Evolutionary conservation across 1,140 invertebrate species (phyloP).

Genomic region (Propsilocerus akamusi): DNA sequence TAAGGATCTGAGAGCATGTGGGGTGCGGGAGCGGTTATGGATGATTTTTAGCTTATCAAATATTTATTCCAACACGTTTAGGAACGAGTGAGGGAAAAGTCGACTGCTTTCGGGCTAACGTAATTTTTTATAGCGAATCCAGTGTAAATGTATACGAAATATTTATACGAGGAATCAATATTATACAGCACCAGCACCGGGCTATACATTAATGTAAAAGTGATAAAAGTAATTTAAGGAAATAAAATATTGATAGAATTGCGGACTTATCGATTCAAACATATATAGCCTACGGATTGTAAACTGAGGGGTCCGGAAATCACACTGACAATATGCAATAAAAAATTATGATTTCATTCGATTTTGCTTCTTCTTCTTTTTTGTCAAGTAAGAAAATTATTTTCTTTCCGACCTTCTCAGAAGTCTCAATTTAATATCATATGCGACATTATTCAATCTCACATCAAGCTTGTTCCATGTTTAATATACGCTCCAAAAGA

Average conservation of each 20-base stretch:
- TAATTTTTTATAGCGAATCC: slow-evolving; percentile 1
- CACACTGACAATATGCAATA: too few relatives aligned
- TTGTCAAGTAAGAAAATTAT: too few relatives aligned
- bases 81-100: too few relatives aligned
- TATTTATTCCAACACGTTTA: slow-evolving; percentile 2
- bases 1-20: not conserved
- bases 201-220: not conserved
- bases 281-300: too few relatives aligned
- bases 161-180: not conserved
- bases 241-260: slow-evolving; percentile 1
- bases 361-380: too few relatives aligned
- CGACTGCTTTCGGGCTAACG: too few relatives aligned
- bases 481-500: too few relatives aligned
- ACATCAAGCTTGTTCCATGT: too few relatives aligned
- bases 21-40: not conserved
- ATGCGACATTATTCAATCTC: too few relatives aligned
- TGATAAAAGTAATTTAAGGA: slow-evolving; percentile 4
- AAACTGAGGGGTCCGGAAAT: not conserved
- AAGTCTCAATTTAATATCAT: too few relatives aligned
- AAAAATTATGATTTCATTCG: too few relatives aligned
- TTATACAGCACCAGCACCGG: not conserved
- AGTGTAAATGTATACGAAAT: not conserved
- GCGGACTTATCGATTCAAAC: not conserved
- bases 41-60: not conserved
- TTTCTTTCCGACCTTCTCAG: too few relatives aligned